Conservation (phyloP, 2,113 vertebrate genomes). For the Oncorhynchus tshawytscha region DNA sequence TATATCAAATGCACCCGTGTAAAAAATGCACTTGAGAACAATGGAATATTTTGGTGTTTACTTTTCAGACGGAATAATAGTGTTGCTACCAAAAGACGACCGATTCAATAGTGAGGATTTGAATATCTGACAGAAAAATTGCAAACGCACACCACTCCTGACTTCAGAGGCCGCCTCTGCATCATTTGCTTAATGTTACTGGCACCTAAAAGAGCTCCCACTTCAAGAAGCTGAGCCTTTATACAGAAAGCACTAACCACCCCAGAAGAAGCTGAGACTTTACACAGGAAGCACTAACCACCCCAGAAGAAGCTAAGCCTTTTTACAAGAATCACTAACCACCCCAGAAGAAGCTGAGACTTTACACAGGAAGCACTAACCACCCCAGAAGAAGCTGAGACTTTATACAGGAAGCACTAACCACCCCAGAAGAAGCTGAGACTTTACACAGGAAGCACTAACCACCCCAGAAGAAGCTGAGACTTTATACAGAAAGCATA, state of each 20-base stretch:
- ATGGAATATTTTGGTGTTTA: constrained; percentile 44
- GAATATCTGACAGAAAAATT: constrained; percentile 31
- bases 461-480: no score
- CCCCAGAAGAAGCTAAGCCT: no score
- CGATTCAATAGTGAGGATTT: constrained; percentile 13
- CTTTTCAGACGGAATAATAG: constrained; percentile 34
- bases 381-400: no score
- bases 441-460: no score
- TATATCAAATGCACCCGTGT: neutral
- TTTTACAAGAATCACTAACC: no score
- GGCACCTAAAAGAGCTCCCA: constrained; percentile 33
- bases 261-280: no score
- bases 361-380: no score
- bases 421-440: no score
- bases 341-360: no score
- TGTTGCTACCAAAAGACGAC: neutral
- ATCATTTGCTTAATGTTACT: constrained; percentile 29
- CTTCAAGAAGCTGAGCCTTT: constrained; percentile 32
- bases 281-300: no score
- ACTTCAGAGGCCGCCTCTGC: constrained; percentile 14
- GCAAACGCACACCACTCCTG: constrained; percentile 27
- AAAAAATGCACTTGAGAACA: constrained; percentile 9
- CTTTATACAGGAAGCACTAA: no score
- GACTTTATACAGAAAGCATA: no score
- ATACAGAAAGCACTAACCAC: neutral